Evolutionary conservation across 2,888 invertebrate species (phyloP).

Genomic region (Stegophylla sp.): DNA sequence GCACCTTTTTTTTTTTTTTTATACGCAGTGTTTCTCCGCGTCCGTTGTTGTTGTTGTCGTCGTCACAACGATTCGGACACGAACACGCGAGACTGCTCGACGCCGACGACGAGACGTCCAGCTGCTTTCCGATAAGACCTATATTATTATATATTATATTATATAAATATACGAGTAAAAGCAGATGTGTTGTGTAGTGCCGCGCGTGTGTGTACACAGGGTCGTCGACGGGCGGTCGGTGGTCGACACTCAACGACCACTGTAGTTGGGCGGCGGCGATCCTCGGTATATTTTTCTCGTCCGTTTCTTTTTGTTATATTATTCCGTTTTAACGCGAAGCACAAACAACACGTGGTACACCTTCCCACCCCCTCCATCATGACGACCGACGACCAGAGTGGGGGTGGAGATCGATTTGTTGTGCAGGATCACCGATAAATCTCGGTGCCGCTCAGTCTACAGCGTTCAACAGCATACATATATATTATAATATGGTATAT

Average conservation of each 20-base stretch:
- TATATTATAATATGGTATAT: too few species aligned
- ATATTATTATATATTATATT: too few species aligned
- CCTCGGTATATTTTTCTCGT: background rate
- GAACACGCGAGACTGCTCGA: conserved; percentile 38
- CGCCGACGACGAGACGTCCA: conserved; percentile 46
- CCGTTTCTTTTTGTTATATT: background rate
- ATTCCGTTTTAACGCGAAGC: background rate
- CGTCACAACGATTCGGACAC: conserved; percentile 10
- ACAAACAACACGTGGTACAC: background rate
- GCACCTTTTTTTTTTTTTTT: too few species aligned
- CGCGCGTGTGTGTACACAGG: background rate
- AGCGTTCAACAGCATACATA: background rate
- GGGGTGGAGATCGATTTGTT: conserved; percentile 40
- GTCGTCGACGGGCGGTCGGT: conserved; percentile 10
- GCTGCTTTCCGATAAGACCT: conserved; percentile 39
- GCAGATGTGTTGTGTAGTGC: conserved; percentile 38
- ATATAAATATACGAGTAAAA: too few species aligned
- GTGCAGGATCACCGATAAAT: background rate
- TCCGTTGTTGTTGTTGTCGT: background rate
- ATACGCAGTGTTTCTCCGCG: background rate
- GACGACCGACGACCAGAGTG: background rate
- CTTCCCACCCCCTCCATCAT: too few species aligned
- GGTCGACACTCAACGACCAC: too few species aligned
- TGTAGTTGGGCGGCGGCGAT: too few species aligned
- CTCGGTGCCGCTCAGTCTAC: conserved; percentile 47